Evolutionary conservation across 30 jellyfish, hydroid and myxozoan species (phyloP), one percentile per base, ranked within the genome.

Genomic region (Turritopsis dohrnii): DNA sequence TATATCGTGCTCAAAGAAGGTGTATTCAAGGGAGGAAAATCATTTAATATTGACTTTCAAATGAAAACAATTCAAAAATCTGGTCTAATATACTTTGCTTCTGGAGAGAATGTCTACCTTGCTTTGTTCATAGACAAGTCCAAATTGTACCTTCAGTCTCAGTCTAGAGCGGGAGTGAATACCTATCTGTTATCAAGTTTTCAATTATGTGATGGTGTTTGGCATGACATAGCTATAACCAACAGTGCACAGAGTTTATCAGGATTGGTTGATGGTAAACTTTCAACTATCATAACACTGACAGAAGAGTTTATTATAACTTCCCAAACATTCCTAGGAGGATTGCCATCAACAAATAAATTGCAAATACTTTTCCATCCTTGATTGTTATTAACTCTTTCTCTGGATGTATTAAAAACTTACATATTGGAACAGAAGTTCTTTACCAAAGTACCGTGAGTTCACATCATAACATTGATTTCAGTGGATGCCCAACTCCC

Each of bases 401-500:
- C 83, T 93, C 96, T 54, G 99, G 99, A 0, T 94, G 96, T 66
- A 71, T 94, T 79, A 65, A 69, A 29, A 77, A 74, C 28, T 24
- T 94, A 1, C 82, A 77, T 21, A 80, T 94, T 53, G 69, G 81
- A 26, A 76, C 88, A 53, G 77, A n/a, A 16, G 85, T 85, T 66
- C 66, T 75, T 52, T 71, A 80, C 21, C 96, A 85, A 31, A 28
- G 83, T 60, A 86, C 80, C 52, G 90, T 86, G 54, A 21, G 52
- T 20, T 90, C 73, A 17, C 82, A 84, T 71, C 83, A 81, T 30
- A 94, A 89, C 53, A 90, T 94, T 23, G 99, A 96, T 13, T 81
- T 94, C 52, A 96, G 89, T 83, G 99, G 96, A 1, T 94, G 99
- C 75, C 99, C 99, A 1, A 88, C 85, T 3, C 82, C 71, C 53